phyloP scores from a whole-genome alignment of 2,888 invertebrate genomes.

The Eudasyphora cyanicolor region DNA sequence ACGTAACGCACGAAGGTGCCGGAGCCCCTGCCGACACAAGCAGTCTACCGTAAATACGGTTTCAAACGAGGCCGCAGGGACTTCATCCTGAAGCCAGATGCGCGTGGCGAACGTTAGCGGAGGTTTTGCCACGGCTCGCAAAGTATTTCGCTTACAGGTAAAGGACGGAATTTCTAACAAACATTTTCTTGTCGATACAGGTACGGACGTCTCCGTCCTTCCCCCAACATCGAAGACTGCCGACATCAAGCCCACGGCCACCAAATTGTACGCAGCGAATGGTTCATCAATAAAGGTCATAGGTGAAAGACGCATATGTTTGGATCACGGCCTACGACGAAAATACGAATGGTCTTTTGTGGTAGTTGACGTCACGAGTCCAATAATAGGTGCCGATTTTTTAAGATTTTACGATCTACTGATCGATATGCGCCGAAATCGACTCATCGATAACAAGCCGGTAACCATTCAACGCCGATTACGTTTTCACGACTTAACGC shows the following conservation, averaged over 20 bases:
- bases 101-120: neutral
- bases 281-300: conserved; percentile 30
- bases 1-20: conserved; percentile 20
- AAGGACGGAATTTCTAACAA: neutral
- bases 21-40: conserved; percentile 32
- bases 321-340: conserved; percentile 20
- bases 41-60: conserved; percentile 2
- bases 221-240: neutral
- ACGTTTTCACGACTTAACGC: neutral
- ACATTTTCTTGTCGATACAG: conserved; percentile 17
- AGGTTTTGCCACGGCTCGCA: too few species aligned
- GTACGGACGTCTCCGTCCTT: conserved; percentile 21
- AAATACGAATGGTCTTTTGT: conserved; percentile 26
- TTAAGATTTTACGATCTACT: conserved; percentile 7
- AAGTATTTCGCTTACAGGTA: too few species aligned
- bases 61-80: neutral
- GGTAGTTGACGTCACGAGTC: conserved; percentile 24
- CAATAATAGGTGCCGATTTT: conserved; percentile 35
- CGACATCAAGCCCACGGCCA: neutral
- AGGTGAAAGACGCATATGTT: conserved; percentile 4
- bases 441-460: conserved; percentile 8
- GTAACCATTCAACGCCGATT: neutral
- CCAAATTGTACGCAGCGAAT: conserved; percentile 18
- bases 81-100: neutral
- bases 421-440: conserved; percentile 24